These are phyloP conservation scores for Miniopterus natalensis DNA, from an alignment of 2,113 vertebrate genomes.

Conservation along the genomic window DNA sequence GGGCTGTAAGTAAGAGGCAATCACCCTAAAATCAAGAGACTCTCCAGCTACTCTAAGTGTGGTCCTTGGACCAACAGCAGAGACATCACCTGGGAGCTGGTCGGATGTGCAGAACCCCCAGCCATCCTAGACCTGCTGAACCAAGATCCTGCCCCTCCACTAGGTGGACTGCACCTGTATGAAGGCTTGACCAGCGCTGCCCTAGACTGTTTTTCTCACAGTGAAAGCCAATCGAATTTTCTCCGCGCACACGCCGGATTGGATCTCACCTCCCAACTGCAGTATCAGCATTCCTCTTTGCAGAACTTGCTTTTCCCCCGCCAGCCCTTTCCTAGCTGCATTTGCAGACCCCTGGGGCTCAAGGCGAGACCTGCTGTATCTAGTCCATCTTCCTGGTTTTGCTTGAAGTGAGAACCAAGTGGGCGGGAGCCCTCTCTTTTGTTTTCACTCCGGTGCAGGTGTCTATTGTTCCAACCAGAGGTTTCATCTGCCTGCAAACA, in stretches of 20 bases:
- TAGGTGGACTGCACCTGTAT: neutral
- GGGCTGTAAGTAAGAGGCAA: neutral
- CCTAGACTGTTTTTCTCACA: neutral
- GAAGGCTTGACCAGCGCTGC: neutral
- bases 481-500: slow-evolving; percentile 56
- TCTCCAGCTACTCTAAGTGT: neutral
- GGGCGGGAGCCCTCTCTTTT: slow-evolving; percentile 48
- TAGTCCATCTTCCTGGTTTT: neutral
- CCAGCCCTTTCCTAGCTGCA: neutral
- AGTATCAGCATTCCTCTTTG: neutral
- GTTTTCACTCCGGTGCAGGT: slow-evolving; percentile 50
- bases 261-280: neutral
- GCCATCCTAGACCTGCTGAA: neutral
- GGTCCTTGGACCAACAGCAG: neutral
- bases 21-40: neutral
- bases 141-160: neutral
- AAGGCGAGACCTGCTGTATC: slow-evolving; percentile 15
- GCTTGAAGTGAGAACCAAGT: slow-evolving; percentile 70
- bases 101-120: neutral
- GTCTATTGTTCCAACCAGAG: slow-evolving; percentile 61
- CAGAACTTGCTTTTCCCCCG: neutral
- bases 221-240: neutral
- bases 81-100: neutral
- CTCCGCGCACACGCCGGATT: neutral
- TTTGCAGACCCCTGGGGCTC: neutral